Percentiles rank a stretch among this genome's conserved stretches.
Conservation (phyloP, 1,140 invertebrate genomes). For the Brachionus paranguensis region DNA sequence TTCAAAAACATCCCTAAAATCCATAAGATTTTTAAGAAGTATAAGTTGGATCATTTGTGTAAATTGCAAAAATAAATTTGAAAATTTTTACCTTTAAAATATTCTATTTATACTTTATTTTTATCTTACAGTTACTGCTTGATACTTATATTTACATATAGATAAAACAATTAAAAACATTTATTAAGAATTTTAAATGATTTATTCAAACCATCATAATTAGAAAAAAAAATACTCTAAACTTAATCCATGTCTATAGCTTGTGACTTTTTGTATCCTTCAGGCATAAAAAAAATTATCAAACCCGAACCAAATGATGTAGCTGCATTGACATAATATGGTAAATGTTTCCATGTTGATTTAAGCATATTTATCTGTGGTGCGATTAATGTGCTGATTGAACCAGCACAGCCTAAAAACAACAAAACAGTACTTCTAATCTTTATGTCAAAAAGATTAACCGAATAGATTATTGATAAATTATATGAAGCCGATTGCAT, state of each 20-base stretch:
- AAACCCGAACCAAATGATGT: not conserved
- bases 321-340: not conserved
- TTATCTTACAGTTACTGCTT: too few species aligned
- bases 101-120: too few species aligned
- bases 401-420: not conserved
- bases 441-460: conserved; percentile 20
- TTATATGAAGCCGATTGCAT: conserved; percentile 11
- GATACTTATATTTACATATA: too few species aligned
- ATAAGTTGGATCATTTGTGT: too few species aligned
- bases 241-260: not conserved
- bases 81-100: too few species aligned
- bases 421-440: conserved; percentile 27
- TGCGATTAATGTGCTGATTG: not conserved
- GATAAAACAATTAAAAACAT: too few species aligned
- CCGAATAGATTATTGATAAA: not conserved
- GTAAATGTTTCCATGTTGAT: not conserved
- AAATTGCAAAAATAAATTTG: too few species aligned
- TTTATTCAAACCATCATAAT: not conserved
- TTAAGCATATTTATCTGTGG: conserved; percentile 35
- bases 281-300: not conserved
- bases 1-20: too few species aligned
- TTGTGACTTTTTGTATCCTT: not conserved
- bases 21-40: too few species aligned
- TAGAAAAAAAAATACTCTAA: too few species aligned
- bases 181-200: not conserved